Base-by-base conservation (phyloP, 2,113 vertebrate genomes). In the Tragelaphus buxtoni region DNA sequence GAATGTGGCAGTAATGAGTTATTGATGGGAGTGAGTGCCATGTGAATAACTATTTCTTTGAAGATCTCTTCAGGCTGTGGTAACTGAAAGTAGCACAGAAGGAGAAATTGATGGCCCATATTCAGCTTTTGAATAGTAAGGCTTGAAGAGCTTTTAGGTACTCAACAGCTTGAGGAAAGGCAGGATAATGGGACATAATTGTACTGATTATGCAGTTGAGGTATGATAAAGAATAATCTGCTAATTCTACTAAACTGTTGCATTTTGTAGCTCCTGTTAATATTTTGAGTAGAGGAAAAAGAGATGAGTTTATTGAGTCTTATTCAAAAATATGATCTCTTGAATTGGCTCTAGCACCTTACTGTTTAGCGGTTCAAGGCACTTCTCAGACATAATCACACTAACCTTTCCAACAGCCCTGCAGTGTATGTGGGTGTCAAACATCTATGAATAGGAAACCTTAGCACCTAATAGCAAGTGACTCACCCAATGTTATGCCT, bases 141-240 rank as follows among this genome's bases (percentile, higher is more conserved):
- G 85, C 94, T 92, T 95, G 90, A 97, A 96, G 96, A 94, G 92
- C 88, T 97, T 96, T 96, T 97, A 97, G 92, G 92, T 92, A 92
- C 85, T 88, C 88, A 97, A 91, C 95, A 97, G 94, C 88, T 96
- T 86, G 93, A 93, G 90, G 95, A 94, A 96, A 95, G 63, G 88
- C 90, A 93, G 77, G 88, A 95, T 97, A 97, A 97, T 94, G 90
- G 88, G 81, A 47, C 22, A 10, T 97, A 95, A 98, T 97, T 97
- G 77, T 94, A 85, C 84, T 76, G 72, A 97, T 97, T 97, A 95
- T 79, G 77, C 77, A 90, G 85, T 84, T 96, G 96, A 97, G 95
- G 96, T 94, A 91, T 95, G 92, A 91, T 95, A 96, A 97, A 88
- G 69, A 98, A 84, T 72, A 89, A 28, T 89, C 84, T 94, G 56